Percentiles rank a stretch among this genome's conserved stretches.
Conservation (phyloP, 2,113 vertebrate species). For the Bothrops jararaca region DNA sequence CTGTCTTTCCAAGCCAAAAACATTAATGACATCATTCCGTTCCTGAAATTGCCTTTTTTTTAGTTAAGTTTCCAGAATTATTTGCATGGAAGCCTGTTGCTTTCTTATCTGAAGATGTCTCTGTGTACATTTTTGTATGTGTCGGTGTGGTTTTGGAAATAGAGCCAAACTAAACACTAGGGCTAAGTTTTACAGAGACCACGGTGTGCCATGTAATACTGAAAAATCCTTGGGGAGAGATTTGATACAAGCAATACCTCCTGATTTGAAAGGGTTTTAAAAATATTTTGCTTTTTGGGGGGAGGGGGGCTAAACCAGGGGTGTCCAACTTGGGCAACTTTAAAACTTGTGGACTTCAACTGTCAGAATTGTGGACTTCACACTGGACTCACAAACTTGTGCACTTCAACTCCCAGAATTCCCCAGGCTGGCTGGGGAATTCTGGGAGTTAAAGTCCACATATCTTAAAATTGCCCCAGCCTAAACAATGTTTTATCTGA, state of each 20-base stretch:
- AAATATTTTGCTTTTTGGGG: not conserved
- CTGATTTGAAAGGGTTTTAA: not conserved
- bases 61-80: conserved; percentile 44
- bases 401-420: not conserved
- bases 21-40: conserved; percentile 21
- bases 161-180: conserved; percentile 44
- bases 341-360: not conserved
- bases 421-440: not conserved
- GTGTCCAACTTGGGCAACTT: not conserved
- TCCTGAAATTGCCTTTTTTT: conserved; percentile 19
- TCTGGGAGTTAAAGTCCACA: not conserved
- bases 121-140: not conserved
- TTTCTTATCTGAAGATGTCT: conserved; percentile 49
- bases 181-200: conserved; percentile 36
- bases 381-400: not conserved
- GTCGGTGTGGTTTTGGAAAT: conserved; percentile 50
- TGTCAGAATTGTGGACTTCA: not conserved
- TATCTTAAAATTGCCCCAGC: not conserved
- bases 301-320: not conserved
- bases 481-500: accelerated
- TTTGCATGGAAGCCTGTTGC: conserved; percentile 44
- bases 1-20: conserved; percentile 20
- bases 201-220: not conserved
- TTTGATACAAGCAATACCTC: conserved; percentile 9
- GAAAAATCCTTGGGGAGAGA: accelerated